Conservation (phyloP, 2,113 vertebrate species). For the Oreochromis aureus region DNA sequence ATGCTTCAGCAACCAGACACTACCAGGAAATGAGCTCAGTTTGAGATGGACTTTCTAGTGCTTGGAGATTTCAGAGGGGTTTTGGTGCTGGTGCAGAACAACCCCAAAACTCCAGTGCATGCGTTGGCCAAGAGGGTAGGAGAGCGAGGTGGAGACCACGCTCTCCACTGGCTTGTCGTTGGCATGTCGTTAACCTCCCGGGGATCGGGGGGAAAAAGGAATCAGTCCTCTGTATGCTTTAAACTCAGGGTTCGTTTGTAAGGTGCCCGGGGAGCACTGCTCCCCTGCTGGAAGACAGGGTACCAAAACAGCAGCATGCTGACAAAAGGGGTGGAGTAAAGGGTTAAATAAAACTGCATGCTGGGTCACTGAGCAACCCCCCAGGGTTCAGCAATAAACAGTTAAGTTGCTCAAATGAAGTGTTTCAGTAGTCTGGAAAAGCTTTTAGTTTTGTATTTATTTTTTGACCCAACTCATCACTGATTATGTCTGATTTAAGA, state of each 20-base stretch:
- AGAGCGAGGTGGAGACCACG: constrained; percentile 41
- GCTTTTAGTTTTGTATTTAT: background rate
- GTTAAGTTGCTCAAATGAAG: constrained; percentile 26
- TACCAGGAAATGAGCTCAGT: constrained; percentile 37
- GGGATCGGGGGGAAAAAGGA: constrained; percentile 51
- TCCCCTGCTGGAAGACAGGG: constrained; percentile 67
- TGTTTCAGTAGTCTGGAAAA: constrained; percentile 2
- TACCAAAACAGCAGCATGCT: constrained; percentile 68
- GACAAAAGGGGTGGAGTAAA: constrained; percentile 44
- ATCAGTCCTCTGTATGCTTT: constrained; percentile 53
- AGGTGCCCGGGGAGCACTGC: constrained; percentile 59
- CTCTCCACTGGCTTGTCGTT: constrained; percentile 66
- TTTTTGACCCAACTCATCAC: background rate
- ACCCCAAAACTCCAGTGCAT: background rate
- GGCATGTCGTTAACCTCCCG: constrained; percentile 76
- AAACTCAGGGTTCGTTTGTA: constrained; percentile 63
- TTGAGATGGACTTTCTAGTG: constrained; percentile 19
- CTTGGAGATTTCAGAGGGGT: constrained; percentile 13
- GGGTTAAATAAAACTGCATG: constrained; percentile 63
- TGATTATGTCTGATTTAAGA: background rate
- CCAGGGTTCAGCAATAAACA: constrained; percentile 6
- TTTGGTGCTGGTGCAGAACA: constrained; percentile 12
- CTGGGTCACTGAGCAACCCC: constrained; percentile 29
- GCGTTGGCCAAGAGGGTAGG: background rate
- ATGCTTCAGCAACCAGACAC: constrained; percentile 28